A percentile compares a stretch with the other conserved stretches of the same genome.
These are phyloP conservation scores for Chitala chitala DNA, from an alignment of 2,113 vertebrate species.

Conservation along the genomic window DNA sequence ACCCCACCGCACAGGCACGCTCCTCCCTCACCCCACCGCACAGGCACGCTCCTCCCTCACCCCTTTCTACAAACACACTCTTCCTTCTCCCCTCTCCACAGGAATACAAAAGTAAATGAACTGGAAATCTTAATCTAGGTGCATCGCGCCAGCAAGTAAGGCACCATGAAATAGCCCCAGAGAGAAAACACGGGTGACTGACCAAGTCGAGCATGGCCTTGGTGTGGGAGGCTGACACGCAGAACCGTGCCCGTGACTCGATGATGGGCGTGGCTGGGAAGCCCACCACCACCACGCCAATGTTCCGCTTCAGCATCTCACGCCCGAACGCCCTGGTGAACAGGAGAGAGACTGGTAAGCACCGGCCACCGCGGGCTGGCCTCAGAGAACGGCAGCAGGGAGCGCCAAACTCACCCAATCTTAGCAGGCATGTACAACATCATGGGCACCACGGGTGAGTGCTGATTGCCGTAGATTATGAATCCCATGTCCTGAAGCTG, in stretches of 20 bases:
- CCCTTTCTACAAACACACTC: too few species aligned
- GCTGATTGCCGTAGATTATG: conserved; percentile 92
- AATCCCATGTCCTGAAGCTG: conserved; percentile 85
- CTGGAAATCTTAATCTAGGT: too few species aligned
- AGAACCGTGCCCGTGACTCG: conserved; percentile 94
- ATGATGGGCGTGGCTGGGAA: conserved; percentile 96
- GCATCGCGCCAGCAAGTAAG: too few species aligned
- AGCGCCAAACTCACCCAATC: conserved; percentile 69
- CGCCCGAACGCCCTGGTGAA: conserved; percentile 81
- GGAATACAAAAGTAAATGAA: too few species aligned
- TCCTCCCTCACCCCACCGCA: conserved; percentile 50
- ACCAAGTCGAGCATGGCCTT: conserved; percentile 89
- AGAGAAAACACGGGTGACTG: too few species aligned
- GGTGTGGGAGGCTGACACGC: conserved; percentile 87
- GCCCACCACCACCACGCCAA: conserved; percentile 90
- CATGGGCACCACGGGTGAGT: conserved; percentile 89
- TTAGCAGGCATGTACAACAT: conserved; percentile 99
- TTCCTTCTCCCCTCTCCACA: too few species aligned
- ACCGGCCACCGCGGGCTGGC: neutral
- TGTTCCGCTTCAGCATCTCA: conserved; percentile 92
- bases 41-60: conserved; percentile 48
- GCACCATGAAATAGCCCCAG: too few species aligned
- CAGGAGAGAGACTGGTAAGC: neutral
- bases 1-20: conserved; percentile 30
- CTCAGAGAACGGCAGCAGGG: neutral